A percentile compares a stretch with the other conserved stretches of the same genome.
Evolutionary conservation across 1,140 invertebrate species (phyloP).

Genomic region (Polypedilum vanderplanki): DNA sequence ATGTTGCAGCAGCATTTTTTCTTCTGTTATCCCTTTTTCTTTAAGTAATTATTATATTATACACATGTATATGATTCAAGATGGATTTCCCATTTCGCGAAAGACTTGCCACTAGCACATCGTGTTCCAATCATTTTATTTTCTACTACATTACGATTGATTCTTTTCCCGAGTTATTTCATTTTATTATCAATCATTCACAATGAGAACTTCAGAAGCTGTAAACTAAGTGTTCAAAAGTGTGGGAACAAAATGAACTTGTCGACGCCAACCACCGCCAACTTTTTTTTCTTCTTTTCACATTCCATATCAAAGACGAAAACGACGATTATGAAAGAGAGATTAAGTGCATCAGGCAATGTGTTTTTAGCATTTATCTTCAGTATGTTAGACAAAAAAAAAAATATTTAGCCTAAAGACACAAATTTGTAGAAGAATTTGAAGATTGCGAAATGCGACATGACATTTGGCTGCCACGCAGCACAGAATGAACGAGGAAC

Average conservation of each 20-base stretch:
- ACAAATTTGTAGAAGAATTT: constrained; percentile 19
- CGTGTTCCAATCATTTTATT: not conserved
- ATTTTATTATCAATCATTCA: too few relatives aligned
- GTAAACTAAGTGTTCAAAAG: not conserved
- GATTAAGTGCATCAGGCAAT: constrained; percentile 5
- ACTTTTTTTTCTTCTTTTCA: too few relatives aligned
- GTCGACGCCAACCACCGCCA: not conserved
- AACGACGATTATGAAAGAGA: not conserved
- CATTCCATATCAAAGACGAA: not conserved
- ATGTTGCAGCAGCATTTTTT: not conserved
- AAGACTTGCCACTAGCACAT: not conserved
- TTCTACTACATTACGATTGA: constrained; percentile 12
- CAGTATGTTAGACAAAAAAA: constrained; percentile 3
- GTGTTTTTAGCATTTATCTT: not conserved
- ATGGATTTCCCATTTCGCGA: not conserved
- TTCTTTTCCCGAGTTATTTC: not conserved
- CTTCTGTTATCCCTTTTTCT: not conserved
- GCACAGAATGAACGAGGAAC: not conserved
- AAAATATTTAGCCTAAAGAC: constrained; percentile 16
- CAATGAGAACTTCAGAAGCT: not conserved
- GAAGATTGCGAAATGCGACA: not conserved
- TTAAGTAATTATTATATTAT: not conserved
- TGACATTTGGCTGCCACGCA: not conserved
- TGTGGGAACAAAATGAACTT: constrained; percentile 16
- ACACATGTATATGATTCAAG: not conserved